Conservation (phyloP, 2,113 vertebrate genomes). For the Rhadina sibilatrix region DNA sequence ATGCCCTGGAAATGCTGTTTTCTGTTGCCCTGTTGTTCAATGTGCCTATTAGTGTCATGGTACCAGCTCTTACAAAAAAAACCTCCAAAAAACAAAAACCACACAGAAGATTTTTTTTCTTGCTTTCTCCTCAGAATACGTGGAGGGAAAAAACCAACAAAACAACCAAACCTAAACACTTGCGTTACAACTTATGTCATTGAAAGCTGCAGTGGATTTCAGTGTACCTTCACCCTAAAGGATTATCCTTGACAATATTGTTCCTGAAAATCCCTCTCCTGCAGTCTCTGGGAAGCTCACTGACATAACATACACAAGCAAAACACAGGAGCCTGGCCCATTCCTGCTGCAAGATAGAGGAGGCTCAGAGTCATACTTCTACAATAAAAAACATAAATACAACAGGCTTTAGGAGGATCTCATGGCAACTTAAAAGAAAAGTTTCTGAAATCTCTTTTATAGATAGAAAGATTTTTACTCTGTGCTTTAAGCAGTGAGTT, state of each 20-base stretch:
- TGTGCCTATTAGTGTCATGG: accelerated
- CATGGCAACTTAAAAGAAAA: background rate
- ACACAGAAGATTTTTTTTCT: background rate
- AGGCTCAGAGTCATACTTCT: background rate
- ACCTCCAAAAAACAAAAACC: background rate
- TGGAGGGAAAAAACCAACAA: background rate
- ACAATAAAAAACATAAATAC: background rate
- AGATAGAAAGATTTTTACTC: background rate
- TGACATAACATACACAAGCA: background rate
- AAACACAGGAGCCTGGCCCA: background rate
- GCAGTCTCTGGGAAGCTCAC: background rate
- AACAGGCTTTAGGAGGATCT: background rate
- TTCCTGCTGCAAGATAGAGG: background rate
- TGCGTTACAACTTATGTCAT: background rate
- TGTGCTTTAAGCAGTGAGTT: background rate
- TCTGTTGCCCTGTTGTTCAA: background rate
- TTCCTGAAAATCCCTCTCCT: background rate
- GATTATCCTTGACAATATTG: background rate
- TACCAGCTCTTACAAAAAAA: background rate
- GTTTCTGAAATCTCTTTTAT: background rate
- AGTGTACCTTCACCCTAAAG: background rate
- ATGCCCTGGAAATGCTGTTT: background rate
- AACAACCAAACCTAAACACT: background rate
- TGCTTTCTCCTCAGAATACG: background rate
- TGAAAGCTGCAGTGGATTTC: background rate